Conservation (phyloP, 92 coral and sea anemone species). For the Meandrina meandrites region DNA sequence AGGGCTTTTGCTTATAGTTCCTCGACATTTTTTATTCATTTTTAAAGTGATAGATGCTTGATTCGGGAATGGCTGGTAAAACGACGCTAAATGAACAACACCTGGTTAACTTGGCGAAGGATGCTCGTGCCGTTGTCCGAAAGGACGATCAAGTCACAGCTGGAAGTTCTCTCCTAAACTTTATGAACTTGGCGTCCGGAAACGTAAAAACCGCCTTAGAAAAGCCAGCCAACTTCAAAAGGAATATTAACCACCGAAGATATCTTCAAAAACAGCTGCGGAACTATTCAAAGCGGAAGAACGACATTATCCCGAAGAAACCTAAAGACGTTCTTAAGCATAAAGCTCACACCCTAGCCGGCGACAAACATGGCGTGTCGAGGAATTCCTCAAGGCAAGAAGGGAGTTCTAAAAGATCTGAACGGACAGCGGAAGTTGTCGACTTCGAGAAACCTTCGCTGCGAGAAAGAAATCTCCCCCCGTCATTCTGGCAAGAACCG, state of each 20-base stretch:
- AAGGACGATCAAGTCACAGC: slow-evolving; percentile 78
- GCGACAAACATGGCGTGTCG: slow-evolving; percentile 29
- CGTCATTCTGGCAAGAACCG: slow-evolving; percentile 88
- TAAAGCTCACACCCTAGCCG: slow-evolving; percentile 7
- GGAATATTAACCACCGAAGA: slow-evolving; percentile 97
- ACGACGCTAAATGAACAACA: slow-evolving; percentile 46
- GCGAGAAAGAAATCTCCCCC: slow-evolving; percentile 67
- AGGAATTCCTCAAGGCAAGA: slow-evolving; percentile 44
- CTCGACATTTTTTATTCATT: neutral
- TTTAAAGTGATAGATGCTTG: slow-evolving; percentile 14
- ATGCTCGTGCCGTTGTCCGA: slow-evolving; percentile 51
- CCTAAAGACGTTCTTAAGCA: slow-evolving; percentile 49
- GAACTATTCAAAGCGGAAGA: slow-evolving; percentile 81
- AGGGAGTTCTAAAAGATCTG: slow-evolving; percentile 34
- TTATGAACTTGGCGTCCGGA: slow-evolving; percentile 96
- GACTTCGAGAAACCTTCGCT: slow-evolving; percentile 60
- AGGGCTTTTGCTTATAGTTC: neutral
- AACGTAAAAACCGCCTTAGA: slow-evolving; percentile 96
- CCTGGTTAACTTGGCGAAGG: slow-evolving; percentile 51
- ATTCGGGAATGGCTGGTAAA: slow-evolving; percentile 54
- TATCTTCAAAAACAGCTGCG: slow-evolving; percentile 93
- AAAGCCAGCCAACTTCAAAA: slow-evolving; percentile 95
- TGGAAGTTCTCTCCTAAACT: slow-evolving; percentile 87
- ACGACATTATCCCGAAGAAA: slow-evolving; percentile 55
- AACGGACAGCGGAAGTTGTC: neutral